Conservation (phyloP, 2,113 vertebrate genomes). For the Elephantulus edwardii region DNA sequence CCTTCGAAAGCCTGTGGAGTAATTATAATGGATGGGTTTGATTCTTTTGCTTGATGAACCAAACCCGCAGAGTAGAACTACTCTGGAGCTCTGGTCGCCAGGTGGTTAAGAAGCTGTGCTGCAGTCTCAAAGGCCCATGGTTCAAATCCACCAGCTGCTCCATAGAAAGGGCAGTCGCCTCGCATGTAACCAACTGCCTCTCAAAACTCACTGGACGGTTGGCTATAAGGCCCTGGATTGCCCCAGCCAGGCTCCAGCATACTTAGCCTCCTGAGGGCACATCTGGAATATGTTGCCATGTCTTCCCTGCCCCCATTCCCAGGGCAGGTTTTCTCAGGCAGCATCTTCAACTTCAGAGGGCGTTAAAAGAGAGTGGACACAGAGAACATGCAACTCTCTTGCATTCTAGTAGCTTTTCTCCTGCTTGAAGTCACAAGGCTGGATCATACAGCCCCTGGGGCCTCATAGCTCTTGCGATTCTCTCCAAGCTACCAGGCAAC, state of each 20-base stretch:
- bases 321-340: neutral
- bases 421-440: neutral
- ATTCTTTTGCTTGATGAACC: no score
- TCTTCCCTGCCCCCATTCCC: no score
- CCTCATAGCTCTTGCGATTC: neutral
- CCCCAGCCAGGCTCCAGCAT: neutral
- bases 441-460: neutral
- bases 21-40: no score
- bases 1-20: no score
- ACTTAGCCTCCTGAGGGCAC: neutral
- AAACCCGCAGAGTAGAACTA: no score
- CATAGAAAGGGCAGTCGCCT: no score
- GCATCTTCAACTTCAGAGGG: neutral
- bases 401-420: neutral
- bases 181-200: no score
- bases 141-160: no score
- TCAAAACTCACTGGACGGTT: no score
- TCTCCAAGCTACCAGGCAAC: slow-evolving; percentile 36
- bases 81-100: no score
- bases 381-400: neutral
- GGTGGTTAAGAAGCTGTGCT: no score
- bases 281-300: neutral
- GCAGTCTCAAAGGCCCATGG: no score
- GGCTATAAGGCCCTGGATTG: neutral
- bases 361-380: neutral